Evolutionary conservation across 2,797 vertebrate genomes (phyloP), one percentile per base, ranked within the genome.

Genomic region (Xerus rutilus): DNA sequence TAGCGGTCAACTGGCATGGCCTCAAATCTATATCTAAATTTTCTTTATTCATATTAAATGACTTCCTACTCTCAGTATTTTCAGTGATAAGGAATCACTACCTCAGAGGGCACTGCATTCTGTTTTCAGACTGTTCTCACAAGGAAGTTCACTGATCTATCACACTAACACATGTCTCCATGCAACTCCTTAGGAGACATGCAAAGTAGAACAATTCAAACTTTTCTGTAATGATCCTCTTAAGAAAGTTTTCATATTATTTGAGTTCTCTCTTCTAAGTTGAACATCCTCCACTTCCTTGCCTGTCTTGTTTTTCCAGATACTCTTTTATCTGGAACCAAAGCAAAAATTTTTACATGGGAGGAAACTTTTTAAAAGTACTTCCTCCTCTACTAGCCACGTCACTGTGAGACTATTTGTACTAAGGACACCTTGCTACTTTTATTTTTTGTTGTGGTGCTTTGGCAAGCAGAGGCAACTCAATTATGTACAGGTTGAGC

Each of bases 311-410:
- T 28, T 97, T 95, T 89, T 89, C 32, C 67, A 87, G 78, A 94
- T 87, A 83, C 62, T 49, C 82, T 91, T 91, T 87, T 93, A 96
- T 32, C 79, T 89, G 92, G 86, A 96, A 78, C 35, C 45, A 84
- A 79, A 77, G 43, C 73, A 86, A 72, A 81, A 39, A 73, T 15
- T 81, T 83, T 59, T 93, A 10, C 18, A 76, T 4, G 23, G 73
- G 52, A 93, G 76, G 54, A 85, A 85, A 84, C 25, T 47, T 64
- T 86, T 91, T 43, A 47, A 39, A 91, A 77, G 54, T 54, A 17
- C 72, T 74, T 95, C 77, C 67, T 94, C 81, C 30, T 87, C 13
- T 64, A 81, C 35, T 93, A 89, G 89, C 47, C 8, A 79, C 17
- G 49, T 35, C 65, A 86, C 47, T 25, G 59, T 64, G 74, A 96